Evolutionary conservation across 2,888 invertebrate genomes (phyloP).

Genomic region (Miltochrista miniata): DNA sequence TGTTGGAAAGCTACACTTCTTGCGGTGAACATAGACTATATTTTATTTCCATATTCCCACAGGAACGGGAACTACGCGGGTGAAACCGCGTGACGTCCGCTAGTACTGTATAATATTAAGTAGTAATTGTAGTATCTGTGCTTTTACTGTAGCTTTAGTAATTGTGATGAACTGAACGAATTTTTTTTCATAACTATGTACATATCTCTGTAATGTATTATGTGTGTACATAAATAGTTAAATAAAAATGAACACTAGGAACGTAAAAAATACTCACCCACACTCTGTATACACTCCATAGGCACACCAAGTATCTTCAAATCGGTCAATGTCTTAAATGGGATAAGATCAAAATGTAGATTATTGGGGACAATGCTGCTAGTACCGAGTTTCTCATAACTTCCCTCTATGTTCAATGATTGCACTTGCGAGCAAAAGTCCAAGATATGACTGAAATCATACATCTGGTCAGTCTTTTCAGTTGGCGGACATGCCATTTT

Average conservation of each 20-base stretch:
- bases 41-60: too few relatives aligned
- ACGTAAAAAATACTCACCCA: conserved; percentile 72
- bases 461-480: conserved; percentile 90
- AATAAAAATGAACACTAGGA: too few relatives aligned
- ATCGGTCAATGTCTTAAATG: conserved; percentile 90
- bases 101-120: too few relatives aligned
- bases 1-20: too few relatives aligned
- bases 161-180: too few relatives aligned
- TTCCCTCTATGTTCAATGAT: conserved; percentile 87
- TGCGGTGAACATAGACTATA: too few relatives aligned
- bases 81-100: too few relatives aligned
- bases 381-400: conserved; percentile 86
- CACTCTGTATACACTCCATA: conserved; percentile 87
- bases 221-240: neutral
- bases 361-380: conserved; percentile 94
- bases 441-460: conserved; percentile 95
- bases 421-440: conserved; percentile 93
- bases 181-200: neutral
- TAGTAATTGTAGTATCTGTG: too few relatives aligned
- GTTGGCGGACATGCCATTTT: conserved; percentile 93
- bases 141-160: too few relatives aligned
- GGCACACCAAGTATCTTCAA: conserved; percentile 88
- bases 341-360: conserved; percentile 90
- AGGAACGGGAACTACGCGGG: too few relatives aligned
- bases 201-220: too few relatives aligned